Percentiles rank a stretch among this genome's conserved stretches.
phyloP scores from a whole-genome alignment of 2,797 vertebrate species.

The Gallinago stenura region DNA sequence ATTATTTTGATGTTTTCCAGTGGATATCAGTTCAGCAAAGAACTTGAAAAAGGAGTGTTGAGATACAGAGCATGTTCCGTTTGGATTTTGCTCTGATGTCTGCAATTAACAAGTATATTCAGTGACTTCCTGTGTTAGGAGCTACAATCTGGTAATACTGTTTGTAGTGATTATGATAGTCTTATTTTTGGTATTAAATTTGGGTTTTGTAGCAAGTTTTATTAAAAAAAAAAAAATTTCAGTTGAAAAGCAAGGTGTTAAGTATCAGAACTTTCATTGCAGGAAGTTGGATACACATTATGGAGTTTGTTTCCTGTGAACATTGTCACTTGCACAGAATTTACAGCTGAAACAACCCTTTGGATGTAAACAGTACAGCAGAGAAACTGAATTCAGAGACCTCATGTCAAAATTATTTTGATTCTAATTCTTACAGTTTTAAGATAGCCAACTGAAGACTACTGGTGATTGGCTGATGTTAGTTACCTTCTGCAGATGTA shows the following conservation, averaged over 20 bases:
- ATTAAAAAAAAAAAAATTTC: neutral
- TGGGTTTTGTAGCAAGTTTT: neutral
- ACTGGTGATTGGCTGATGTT: neutral
- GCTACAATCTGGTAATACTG: neutral
- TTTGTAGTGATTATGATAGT: neutral
- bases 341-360: neutral
- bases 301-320: neutral
- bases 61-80: rapidly evolving
- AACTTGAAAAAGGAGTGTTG: neutral
- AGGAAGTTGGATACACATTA: neutral
- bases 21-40: neutral
- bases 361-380: neutral
- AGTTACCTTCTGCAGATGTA: neutral
- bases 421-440: neutral
- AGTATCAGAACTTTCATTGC: neutral
- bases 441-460: neutral
- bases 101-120: neutral
- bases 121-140: neutral
- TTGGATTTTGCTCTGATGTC: neutral
- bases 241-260: neutral
- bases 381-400: neutral
- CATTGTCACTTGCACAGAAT: neutral
- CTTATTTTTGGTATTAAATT: neutral
- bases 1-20: neutral
- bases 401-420: neutral